phyloP scores from a whole-genome alignment of 2,888 invertebrate species.

The Tortricodes alternella region DNA sequence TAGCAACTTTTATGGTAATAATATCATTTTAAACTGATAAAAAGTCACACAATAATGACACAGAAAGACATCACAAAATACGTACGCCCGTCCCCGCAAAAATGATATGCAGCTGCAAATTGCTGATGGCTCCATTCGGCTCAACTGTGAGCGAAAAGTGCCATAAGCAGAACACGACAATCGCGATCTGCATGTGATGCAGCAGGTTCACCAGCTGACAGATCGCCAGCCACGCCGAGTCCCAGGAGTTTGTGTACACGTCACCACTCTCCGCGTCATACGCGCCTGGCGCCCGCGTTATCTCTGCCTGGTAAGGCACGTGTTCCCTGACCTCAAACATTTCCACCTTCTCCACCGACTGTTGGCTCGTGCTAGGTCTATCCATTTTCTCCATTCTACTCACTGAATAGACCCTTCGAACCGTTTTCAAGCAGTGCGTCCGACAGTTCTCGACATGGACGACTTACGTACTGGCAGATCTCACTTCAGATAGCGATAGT shows the following conservation, averaged over 20 bases:
- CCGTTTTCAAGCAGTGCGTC: conserved; percentile 41
- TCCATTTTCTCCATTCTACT: conserved; percentile 56
- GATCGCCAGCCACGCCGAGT: conserved; percentile 68
- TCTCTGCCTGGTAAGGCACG: conserved; percentile 72
- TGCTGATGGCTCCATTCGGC: conserved; percentile 67
- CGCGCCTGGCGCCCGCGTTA: conserved; percentile 64
- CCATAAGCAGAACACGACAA: conserved; percentile 74
- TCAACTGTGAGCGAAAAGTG: conserved; percentile 67
- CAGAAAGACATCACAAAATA: conserved; percentile 38
- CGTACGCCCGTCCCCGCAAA: conserved; percentile 78
- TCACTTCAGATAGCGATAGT: conserved; percentile 44
- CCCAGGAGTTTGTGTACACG: conserved; percentile 60
- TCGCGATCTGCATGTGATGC: conserved; percentile 74
- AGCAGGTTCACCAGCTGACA: conserved; percentile 72
- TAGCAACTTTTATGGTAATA: too few relatives aligned
- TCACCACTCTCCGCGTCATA: conserved; percentile 73
- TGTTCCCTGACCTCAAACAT: conserved; percentile 75
- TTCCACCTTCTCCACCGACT: conserved; percentile 68
- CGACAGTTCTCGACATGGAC: conserved; percentile 41
- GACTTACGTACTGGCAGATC: conserved; percentile 51
- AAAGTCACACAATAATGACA: not conserved
- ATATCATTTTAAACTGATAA: not conserved
- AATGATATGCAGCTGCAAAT: conserved; percentile 72
- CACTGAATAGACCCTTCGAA: conserved; percentile 50
- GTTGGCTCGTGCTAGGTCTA: conserved; percentile 63